Base-by-base conservation (phyloP, 2,888 invertebrate species). In the Entomobrya multifasciata region DNA sequence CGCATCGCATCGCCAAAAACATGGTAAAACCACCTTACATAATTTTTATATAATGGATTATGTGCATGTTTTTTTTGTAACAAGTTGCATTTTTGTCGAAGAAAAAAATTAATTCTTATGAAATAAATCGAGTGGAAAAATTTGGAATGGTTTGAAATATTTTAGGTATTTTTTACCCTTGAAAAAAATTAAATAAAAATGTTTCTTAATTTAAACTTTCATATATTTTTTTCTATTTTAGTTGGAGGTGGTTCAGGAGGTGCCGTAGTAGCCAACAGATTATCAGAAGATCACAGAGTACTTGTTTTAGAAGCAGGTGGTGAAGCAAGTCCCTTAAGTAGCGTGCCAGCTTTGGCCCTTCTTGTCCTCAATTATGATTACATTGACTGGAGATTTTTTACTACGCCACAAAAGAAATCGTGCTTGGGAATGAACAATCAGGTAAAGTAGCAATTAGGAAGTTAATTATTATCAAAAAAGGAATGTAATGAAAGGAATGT, bases 341-440 rank as follows among this genome's bases (percentile, higher is more conserved):
- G 86, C 13, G 86, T 90, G n/a, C 90, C 90, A n/a, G 82, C 86
- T 11, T 72, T 90, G 36, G 87, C 90, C n/a, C 87, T 90, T n/a
- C 80, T 90, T 10, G 86, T 90, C 22, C 80, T 90, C 0, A 90
- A 90, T 74, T 85, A 88, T 79, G 87, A 88, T 13, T 87, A 88
- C 47, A 88, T 89, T 25, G 90, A 90, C 49, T 90, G 90, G 90
- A 88, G 88, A 60, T 90, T 88, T 30, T 90, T 88, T 22, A 90
- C 90, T n/a, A 88, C 88, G n/a, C 90, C 90, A 1, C 90, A 90
- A 62, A 88, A 89, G 30, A 87, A 89, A 52, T 83, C 88, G 3
- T 90, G 90, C 49, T 60, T 88, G 25, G 89, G 87, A 22, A 90
- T 90, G 90, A 90, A 90, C 55, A 89, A 90, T 17, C 76, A 80